Base-by-base conservation (phyloP, 2,797 vertebrate species). In the Enteromius treurensis region DNA sequence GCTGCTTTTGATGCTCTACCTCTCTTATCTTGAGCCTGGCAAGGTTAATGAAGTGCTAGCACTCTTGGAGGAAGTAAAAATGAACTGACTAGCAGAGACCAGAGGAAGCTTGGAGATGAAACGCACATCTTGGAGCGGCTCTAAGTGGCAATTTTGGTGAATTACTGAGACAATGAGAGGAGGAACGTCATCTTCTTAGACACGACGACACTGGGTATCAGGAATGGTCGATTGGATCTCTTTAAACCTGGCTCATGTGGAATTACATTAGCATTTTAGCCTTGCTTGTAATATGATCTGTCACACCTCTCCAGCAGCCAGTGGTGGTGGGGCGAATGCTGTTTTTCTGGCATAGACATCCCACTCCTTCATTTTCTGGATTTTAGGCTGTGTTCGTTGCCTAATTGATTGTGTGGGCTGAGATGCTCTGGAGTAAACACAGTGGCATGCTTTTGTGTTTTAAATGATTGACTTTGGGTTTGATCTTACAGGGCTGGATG, bases 11-110 rank as follows among this genome's bases (percentile, higher is more conserved):
- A 95, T 94, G 93, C 94, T 90, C 93, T 93, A 91, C 91, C 90
- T 94, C 92, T 94, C 94, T 95, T 95, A 95, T 95, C 94, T 94
- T 89, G 90, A 87, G 93, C 93, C 92, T 93, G 93, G 93, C 92
- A 94, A 95, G 95, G 94, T 95, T 95, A 95, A 95, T 95, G 94
- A 95, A 95, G 94, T 94, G 94, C 92, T 94, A 94, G 93, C 92
- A 91, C 93, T 94, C 94, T 95, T 93, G 93, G 92, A 93, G 92
- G 92, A 94, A 95, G 93, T 93, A 93, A 92, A 94, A 94, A 93
- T 94, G 93, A 92, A 93, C 94, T 94, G 94, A 95, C 93, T 93
- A 91, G 93, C 93, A 89, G 89, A 94, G 93, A 95, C 94, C 92
- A 93, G 94, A 94, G 93, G 92, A 95, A 94, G 93, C 94, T 92